phyloP scores from a whole-genome alignment of 2,797 vertebrate genomes.

The Alcedo quadribrachys region DNA sequence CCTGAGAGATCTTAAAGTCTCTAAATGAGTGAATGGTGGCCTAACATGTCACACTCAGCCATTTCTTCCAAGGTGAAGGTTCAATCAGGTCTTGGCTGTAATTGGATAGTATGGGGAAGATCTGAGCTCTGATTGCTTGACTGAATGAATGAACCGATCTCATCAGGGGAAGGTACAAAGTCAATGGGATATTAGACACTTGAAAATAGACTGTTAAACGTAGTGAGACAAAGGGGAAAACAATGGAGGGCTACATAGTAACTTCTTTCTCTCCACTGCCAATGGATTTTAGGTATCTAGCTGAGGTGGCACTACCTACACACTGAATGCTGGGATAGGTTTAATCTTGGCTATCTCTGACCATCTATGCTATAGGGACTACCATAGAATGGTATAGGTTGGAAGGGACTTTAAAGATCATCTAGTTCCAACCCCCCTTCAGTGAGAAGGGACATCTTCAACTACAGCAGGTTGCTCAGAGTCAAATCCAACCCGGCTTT shows the following conservation, averaged over 20 bases:
- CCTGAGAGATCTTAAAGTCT: neutral
- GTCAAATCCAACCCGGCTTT: neutral
- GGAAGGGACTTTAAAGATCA: neutral
- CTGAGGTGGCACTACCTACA: neutral
- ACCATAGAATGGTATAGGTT: neutral
- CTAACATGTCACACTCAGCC: accelerated
- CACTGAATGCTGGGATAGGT: neutral
- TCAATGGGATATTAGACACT: neutral
- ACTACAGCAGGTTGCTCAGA: neutral
- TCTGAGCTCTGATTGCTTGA: accelerated
- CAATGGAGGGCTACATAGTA: neutral
- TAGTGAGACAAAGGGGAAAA: neutral
- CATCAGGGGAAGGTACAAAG: neutral
- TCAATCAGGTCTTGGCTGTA: neutral
- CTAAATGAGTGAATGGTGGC: neutral
- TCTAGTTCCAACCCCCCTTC: neutral
- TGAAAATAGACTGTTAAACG: neutral
- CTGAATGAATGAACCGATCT: neutral
- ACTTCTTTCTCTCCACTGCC: neutral
- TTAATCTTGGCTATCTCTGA: neutral
- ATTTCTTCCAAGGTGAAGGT: neutral
- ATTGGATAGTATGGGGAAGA: accelerated
- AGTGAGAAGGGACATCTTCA: neutral
- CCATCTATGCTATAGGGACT: neutral
- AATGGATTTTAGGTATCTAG: neutral